Percentiles rank a stretch among this genome's conserved stretches.
phyloP scores from a whole-genome alignment of 2,888 invertebrate species.

The Sinelater perroti region DNA sequence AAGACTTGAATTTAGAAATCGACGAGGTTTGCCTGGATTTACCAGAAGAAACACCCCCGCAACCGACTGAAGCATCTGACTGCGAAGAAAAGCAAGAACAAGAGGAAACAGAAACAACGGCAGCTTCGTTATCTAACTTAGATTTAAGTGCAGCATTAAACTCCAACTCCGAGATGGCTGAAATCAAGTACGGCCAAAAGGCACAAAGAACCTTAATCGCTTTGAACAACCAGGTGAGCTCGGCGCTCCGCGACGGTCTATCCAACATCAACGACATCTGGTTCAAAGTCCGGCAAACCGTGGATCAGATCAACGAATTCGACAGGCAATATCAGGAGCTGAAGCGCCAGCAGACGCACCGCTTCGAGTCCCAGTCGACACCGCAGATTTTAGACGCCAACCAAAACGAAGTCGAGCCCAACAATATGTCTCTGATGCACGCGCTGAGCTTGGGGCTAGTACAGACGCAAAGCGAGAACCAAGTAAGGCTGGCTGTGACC shows the following conservation, averaged over 20 bases:
- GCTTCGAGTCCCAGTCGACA: neutral
- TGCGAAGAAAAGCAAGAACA: too few species aligned
- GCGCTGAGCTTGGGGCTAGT: constrained; percentile 16
- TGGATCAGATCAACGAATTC: constrained; percentile 39
- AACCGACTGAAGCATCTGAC: too few species aligned
- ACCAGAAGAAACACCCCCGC: too few species aligned
- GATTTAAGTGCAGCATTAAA: too few species aligned
- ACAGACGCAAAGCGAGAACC: constrained; percentile 25
- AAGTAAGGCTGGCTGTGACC: constrained; percentile 8
- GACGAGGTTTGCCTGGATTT: too few species aligned
- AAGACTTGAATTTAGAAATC: too few species aligned
- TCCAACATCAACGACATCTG: constrained; percentile 44
- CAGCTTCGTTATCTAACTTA: too few species aligned
- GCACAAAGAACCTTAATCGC: constrained; percentile 34
- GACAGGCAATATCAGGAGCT: constrained; percentile 14
- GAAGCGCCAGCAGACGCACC: neutral
- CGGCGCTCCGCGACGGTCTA: constrained; percentile 43
- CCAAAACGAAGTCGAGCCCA: neutral
- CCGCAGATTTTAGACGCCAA: neutral
- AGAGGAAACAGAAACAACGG: too few species aligned
- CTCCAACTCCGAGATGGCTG: constrained; percentile 8
- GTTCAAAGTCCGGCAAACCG: constrained; percentile 40
- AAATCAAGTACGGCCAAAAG: constrained; percentile 8
- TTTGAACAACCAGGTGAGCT: constrained; percentile 46
- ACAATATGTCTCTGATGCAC: neutral